phyloP scores from a whole-genome alignment of 2,888 invertebrate genomes.

The Caenorhabditis japonica region DNA sequence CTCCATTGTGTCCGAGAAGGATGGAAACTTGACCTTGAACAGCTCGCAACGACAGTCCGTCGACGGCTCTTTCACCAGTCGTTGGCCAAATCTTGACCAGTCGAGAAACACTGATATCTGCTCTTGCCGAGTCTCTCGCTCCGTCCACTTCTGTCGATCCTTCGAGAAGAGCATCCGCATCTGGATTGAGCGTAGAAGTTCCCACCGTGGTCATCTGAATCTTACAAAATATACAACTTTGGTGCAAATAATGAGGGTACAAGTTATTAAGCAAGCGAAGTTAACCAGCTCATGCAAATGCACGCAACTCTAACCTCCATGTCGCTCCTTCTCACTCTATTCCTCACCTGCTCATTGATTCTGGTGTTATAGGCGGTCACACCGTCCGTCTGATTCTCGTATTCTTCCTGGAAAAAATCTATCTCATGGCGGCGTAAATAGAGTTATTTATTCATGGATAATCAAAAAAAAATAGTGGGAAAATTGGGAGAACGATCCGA shows the following conservation, averaged over 20 bases:
- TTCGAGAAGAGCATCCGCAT: conserved; percentile 34
- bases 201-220: conserved; percentile 47
- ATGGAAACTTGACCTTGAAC: conserved; percentile 73
- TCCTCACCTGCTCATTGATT: conserved; percentile 51
- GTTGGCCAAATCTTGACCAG: conserved; percentile 68
- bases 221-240: conserved; percentile 23
- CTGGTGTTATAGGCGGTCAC: conserved; percentile 42
- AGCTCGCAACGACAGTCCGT: conserved; percentile 68
- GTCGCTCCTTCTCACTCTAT: conserved; percentile 38
- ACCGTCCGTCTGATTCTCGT: conserved; percentile 43
- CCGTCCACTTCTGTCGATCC: conserved; percentile 63
- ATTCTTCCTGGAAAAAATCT: conserved; percentile 20
- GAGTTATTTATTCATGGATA: no score
- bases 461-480: no score
- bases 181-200: conserved; percentile 22
- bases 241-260: background rate
- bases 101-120: conserved; percentile 63
- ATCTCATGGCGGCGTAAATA: no score
- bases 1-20: conserved; percentile 77
- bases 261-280: conserved; percentile 8
- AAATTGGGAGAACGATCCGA: no score
- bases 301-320: conserved; percentile 37
- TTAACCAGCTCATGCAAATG: conserved; percentile 30
- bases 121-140: conserved; percentile 55
- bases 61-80: conserved; percentile 72